These are phyloP conservation scores for Thinocorus orbignyianus DNA, from an alignment of 2,113 vertebrate genomes.

Conservation along the genomic window DNA sequence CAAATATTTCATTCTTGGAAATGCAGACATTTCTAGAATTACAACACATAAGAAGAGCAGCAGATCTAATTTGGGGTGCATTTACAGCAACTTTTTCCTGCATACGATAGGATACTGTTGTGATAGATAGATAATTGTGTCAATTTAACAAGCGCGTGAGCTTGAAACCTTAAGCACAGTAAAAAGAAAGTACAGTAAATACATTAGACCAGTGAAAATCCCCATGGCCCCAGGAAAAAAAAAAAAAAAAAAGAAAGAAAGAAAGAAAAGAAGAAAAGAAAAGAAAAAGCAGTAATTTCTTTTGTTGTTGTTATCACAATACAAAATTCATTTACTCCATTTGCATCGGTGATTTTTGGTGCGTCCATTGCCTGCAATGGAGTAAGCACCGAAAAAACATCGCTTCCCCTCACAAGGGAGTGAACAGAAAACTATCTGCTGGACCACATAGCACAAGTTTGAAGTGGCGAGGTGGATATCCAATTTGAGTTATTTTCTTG, in stretches of 20 bases:
- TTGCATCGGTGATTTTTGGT: constrained; percentile 50
- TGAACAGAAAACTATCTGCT: constrained; percentile 44
- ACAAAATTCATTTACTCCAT: constrained; percentile 39
- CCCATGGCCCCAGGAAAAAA: constrained; percentile 28
- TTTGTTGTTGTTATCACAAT: neutral
- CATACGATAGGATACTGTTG: neutral
- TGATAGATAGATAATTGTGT: neutral
- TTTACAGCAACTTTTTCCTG: constrained; percentile 31
- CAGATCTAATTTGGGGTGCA: constrained; percentile 19
- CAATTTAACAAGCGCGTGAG: constrained; percentile 36
- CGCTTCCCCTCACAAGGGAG: constrained; percentile 37
- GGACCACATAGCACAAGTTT: constrained; percentile 9
- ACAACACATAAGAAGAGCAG: constrained; percentile 46
- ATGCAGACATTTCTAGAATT: constrained; percentile 47
- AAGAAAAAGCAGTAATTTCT: no score
- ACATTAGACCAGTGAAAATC: constrained; percentile 44
- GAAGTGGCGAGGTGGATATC: constrained; percentile 38
- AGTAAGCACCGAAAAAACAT: constrained; percentile 39
- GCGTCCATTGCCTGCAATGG: constrained; percentile 65
- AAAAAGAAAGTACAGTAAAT: constrained; percentile 48
- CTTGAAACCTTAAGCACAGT: constrained; percentile 44
- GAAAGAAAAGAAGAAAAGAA: no score
- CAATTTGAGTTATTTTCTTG: constrained; percentile 50
- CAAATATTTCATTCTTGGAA: constrained; percentile 20
- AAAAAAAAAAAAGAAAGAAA: neutral